These are phyloP conservation scores for Pantherophis alleghaniensis DNA, from an alignment of 2,797 vertebrate genomes.

Conservation along the genomic window DNA sequence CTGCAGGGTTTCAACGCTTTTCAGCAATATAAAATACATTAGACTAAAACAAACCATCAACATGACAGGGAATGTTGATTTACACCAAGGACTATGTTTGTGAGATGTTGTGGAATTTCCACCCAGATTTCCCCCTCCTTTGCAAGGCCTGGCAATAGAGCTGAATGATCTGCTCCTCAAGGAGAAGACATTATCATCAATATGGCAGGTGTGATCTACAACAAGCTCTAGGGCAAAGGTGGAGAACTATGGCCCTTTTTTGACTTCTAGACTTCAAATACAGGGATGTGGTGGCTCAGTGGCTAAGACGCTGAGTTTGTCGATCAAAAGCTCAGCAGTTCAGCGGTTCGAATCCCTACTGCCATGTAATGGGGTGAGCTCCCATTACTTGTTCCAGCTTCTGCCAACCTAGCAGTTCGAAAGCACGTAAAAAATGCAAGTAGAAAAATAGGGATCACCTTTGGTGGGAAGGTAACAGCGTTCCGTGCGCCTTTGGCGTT, in stretches of 20 bases:
- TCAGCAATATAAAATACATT: slow-evolving; percentile 87
- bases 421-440: too few relatives aligned
- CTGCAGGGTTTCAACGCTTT: slow-evolving; percentile 82
- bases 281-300: too few relatives aligned
- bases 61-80: slow-evolving; percentile 83
- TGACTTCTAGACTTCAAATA: neutral
- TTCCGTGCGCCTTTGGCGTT: too few relatives aligned
- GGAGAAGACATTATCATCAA: slow-evolving; percentile 62
- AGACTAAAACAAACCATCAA: slow-evolving; percentile 83
- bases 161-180: slow-evolving; percentile 74
- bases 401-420: too few relatives aligned
- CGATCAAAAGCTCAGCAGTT: too few relatives aligned
- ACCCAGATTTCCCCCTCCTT: slow-evolving; percentile 4
- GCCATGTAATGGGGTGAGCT: too few relatives aligned
- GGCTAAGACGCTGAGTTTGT: too few relatives aligned
- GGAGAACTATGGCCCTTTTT: neutral
- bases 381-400: too few relatives aligned
- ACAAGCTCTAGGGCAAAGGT: neutral
- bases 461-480: too few relatives aligned
- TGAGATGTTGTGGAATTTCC: slow-evolving; percentile 58
- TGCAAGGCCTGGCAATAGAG: slow-evolving; percentile 71
- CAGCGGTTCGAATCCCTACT: too few relatives aligned
- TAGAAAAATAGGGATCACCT: too few relatives aligned
- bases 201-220: slow-evolving; percentile 48
- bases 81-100: slow-evolving; percentile 75